Evolutionary conservation across 2,113 vertebrate genomes (phyloP).

Genomic region (Felis catus): DNA sequence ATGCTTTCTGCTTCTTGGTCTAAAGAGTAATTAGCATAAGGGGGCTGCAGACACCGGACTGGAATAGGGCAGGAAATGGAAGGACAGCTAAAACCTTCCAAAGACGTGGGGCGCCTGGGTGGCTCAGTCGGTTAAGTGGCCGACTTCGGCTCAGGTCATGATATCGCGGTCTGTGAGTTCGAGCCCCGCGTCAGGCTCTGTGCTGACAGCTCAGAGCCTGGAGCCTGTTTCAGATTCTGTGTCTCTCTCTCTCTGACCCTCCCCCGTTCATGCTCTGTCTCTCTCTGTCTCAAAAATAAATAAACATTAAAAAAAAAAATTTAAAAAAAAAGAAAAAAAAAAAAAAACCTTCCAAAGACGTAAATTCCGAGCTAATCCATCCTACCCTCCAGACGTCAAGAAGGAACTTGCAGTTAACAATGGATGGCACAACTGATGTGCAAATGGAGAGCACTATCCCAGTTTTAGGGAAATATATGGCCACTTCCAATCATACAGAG

Average conservation of each 20-base stretch:
- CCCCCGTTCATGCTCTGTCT: too few species aligned
- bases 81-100: neutral
- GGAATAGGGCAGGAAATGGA: neutral
- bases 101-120: neutral
- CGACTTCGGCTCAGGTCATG: too few species aligned
- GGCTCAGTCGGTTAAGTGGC: too few species aligned
- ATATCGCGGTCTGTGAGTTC: too few species aligned
- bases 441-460: neutral
- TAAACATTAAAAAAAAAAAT: too few species aligned
- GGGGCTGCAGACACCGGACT: neutral
- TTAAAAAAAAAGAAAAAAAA: too few species aligned
- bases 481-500: neutral
- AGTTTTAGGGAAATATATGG: neutral
- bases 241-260: too few species aligned
- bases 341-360: neutral
- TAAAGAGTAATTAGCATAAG: neutral
- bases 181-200: too few species aligned
- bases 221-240: too few species aligned
- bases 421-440: neutral
- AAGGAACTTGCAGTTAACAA: neutral
- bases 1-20: neutral
- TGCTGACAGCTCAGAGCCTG: too few species aligned
- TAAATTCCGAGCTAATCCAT: neutral
- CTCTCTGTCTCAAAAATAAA: too few species aligned
- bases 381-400: neutral